Evolutionary conservation across 2,888 invertebrate genomes (phyloP), one percentile per base, ranked within the genome.

Genomic region (Parnassius mnemosyne): DNA sequence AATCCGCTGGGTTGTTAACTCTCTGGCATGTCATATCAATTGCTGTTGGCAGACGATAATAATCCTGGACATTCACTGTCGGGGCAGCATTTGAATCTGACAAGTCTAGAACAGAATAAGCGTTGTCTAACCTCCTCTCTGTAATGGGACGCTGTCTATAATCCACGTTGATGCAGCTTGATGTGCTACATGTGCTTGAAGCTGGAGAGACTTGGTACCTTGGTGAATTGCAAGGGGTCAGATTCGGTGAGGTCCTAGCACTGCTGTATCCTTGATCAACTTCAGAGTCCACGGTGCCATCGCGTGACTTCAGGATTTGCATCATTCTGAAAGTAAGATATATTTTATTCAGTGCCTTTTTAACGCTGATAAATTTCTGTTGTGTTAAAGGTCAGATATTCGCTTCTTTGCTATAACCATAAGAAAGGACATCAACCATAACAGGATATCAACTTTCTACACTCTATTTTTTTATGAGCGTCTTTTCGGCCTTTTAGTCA

Each of bases 341-440:
- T 16, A 9, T 12, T 58, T n/a, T 46, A 56, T 51, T 53, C 12
- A 5, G 13, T 49, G 20, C 47, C 12, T 43, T 34, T 11, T 13
- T 50, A n/a, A 11, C 0, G 16, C 20, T 44, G 7, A 34, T 12
- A 16, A 7, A 25, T 43, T 12, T 53, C 34, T 20, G 12, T 20
- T 44, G 25, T 20, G 3, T 42, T 10, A 12, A 11, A 41, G 51
- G 41, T 55, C 46, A 52, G 53, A 60, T 53, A 52, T 70, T 86
- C 90, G 89, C 90, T 89, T 89, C 89, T 67, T 75, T 83, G 69
- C 69, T 80, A 80, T 82, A 89, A 88, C 84, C 89, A 89, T 64
- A 46, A 60, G 68, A 68, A 68, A 77, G 80, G 78, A 81, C 66
- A 63, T 80, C 63, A 10, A 63, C 63, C 63, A 12, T 47, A 34